Base-by-base conservation (phyloP, 53 echinoderm and acorn worm genomes). In the Echinarachnius parma region DNA sequence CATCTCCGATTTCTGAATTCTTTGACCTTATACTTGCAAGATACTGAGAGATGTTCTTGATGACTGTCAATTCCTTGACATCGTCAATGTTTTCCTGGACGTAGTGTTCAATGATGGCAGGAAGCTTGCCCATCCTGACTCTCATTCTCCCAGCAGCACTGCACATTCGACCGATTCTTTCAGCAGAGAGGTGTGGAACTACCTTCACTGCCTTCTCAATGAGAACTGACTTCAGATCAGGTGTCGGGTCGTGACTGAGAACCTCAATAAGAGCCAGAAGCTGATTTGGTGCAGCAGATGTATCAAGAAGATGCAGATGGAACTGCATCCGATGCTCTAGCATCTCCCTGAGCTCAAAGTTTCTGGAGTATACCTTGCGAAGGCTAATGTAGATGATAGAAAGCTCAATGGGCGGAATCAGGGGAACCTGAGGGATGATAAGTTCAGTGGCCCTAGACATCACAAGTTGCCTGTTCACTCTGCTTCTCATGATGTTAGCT, bases 221-320 rank as follows among this genome's bases (percentile, higher is more conserved):
- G 9, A 69, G 52, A 20, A 31, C 11, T 7, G 21, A 10, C 48
- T n/a, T 53, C 21, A 34, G 23, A 13, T 69, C 70, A 34, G 70
- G 54, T 33, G 9, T 5, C 19, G 70, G 70, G 24, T 69, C 70
- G 24, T 53, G 53, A n/a, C 70, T 69, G 11, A 69, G 34, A 3
- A 53, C 52, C 27, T 69, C 70, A 22, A 69, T 69, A 53, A 69
- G 70, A 33, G 70, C 52, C 10, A 69, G 34, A 9, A 69, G 35
- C 34, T 69, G 52, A 24, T 69, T 20, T 22, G 70, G 70, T 32
- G 70, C n/a, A 11, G 28, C 32, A 24, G 31, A 50, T n/a, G 19
- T 24, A 7, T 18, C 9, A n/a, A n/a, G n/a, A n/a, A n/a, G n/a
- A n/a, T n/a, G n/a, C 30, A 69, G 10, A 2, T 53, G 24, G 4